Evolutionary conservation across 2,113 vertebrate genomes (phyloP).

Genomic region (Tupaia chinensis): DNA sequence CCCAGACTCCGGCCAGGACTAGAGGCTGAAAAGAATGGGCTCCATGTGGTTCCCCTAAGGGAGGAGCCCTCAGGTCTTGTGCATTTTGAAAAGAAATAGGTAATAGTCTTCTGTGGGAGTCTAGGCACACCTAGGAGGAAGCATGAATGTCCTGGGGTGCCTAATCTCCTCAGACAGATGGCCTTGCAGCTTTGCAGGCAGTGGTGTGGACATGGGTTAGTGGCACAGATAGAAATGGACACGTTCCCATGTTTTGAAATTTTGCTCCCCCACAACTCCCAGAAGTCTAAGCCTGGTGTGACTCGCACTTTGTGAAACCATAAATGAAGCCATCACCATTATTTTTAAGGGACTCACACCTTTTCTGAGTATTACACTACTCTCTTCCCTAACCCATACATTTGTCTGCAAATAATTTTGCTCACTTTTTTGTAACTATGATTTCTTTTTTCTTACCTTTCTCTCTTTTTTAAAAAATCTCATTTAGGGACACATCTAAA

Average conservation of each 20-base stretch:
- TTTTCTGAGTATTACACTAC: slow-evolving; percentile 9
- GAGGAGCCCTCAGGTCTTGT: slow-evolving; percentile 60
- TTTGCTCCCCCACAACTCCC: slow-evolving; percentile 31
- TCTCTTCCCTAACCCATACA: background rate
- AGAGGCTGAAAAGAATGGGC: slow-evolving; percentile 62
- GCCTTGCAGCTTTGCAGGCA: slow-evolving; percentile 32
- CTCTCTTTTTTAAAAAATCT: slow-evolving; percentile 29
- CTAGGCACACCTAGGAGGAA: background rate
- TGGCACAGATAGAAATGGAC: slow-evolving; percentile 24
- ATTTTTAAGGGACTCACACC: slow-evolving; percentile 55
- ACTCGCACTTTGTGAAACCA: slow-evolving; percentile 58
- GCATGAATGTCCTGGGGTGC: background rate
- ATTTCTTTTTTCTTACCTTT: slow-evolving; percentile 61
- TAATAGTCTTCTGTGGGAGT: background rate
- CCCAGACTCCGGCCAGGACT: slow-evolving; percentile 23
- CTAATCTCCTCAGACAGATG: slow-evolving; percentile 16
- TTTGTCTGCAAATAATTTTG: slow-evolving; percentile 54
- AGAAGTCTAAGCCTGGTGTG: slow-evolving; percentile 61
- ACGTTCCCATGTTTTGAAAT: slow-evolving; percentile 8
- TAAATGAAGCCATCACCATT: slow-evolving; percentile 33
- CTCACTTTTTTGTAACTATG: slow-evolving; percentile 26
- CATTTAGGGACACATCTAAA: slow-evolving; percentile 60
- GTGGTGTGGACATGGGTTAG: background rate
- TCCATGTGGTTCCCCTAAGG: slow-evolving; percentile 69
- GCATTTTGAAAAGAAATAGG: slow-evolving; percentile 38